Base-by-base conservation (phyloP, 2,888 invertebrate genomes). In the Xanthorhoe designata region DNA sequence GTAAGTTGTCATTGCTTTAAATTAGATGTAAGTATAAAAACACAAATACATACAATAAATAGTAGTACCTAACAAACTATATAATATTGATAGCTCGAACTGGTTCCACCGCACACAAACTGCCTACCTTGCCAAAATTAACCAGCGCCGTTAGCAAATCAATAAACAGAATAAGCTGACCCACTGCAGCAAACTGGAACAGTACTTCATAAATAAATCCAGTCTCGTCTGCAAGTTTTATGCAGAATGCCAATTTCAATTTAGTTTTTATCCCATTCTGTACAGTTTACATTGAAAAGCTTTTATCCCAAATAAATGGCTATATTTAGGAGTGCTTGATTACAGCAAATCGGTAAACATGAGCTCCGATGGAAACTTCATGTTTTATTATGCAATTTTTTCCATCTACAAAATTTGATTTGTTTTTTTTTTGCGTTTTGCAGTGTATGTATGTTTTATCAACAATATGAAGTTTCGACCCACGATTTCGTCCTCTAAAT, bases 131-230 rank as follows among this genome's bases (percentile, higher is more conserved):
- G 87, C 91, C 90, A 88, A 91, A 91, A 89, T 91, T 90, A 92
- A 87, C 89, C 81, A 75, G 76, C 72, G 71, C 86, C 78, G 87
- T 86, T 86, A 84, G 78, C 83, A 82, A 91, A 92, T 92, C 92
- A 90, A 92, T 92, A 92, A 86, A 88, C 86, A 85, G 84, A 82
- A 82, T 74, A 84, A 79, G 85, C 86, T 90, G 92, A 89, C 90
- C 91, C 82, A 86, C 72, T 87, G 84, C 85, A 84, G 73, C 76
- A 81, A 92, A 89, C 87, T 91, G 84, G 91, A 86, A 78, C 91
- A 81, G 73, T 81, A 82, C 84, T 83, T 86, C 87, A 86, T 87
- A 89, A 90, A 91, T 91, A 90, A 83, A 85, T 82, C 45, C 82
- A 75, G 77, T 75, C 77, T 76, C 79, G 83, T 84, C 85, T 84